Percentiles rank a stretch among this genome's conserved stretches.
Evolutionary conservation across 2,797 vertebrate species (phyloP).

Genomic region (Chaetophractus vellerosus): DNA sequence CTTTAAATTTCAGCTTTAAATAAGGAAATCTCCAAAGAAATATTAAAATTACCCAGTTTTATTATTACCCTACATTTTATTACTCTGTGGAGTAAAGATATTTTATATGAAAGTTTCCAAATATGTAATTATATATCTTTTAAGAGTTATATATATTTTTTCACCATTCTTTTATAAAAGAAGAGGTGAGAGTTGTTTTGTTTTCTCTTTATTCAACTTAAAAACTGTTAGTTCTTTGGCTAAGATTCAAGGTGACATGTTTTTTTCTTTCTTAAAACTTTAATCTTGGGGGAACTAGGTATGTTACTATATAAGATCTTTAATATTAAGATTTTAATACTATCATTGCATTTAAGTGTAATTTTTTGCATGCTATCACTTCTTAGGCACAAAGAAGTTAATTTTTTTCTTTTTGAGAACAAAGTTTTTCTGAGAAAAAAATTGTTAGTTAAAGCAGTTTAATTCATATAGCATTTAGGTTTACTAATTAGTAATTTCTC

Average conservation of each 20-base stretch:
- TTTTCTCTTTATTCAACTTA: slow-evolving; percentile 9
- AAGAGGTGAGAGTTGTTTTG: background rate
- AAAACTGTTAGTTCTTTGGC: slow-evolving; percentile 8
- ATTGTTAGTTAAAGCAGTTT: background rate
- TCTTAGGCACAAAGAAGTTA: background rate
- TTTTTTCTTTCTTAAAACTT: slow-evolving; percentile 28
- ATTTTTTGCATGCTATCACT: slow-evolving; percentile 5
- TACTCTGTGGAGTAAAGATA: background rate
- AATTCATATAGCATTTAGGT: background rate
- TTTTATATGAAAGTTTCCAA: background rate
- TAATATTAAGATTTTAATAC: slow-evolving; percentile 1
- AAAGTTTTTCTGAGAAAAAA: background rate
- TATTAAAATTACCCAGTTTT: slow-evolving; percentile 17
- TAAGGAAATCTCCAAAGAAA: background rate
- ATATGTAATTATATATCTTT: background rate
- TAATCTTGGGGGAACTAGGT: background rate
- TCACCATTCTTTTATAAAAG: slow-evolving; percentile 4
- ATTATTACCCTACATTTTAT: background rate
- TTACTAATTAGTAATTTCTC: background rate
- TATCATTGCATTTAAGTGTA: background rate
- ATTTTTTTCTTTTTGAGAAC: background rate
- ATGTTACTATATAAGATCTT: background rate
- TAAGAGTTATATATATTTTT: background rate
- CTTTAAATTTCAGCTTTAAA: background rate
- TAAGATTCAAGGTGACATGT: background rate